Percentiles rank a stretch among this genome's conserved stretches.
These are phyloP conservation scores for Sipha maydis DNA, from an alignment of 2,888 invertebrate species.

Conservation along the genomic window DNA sequence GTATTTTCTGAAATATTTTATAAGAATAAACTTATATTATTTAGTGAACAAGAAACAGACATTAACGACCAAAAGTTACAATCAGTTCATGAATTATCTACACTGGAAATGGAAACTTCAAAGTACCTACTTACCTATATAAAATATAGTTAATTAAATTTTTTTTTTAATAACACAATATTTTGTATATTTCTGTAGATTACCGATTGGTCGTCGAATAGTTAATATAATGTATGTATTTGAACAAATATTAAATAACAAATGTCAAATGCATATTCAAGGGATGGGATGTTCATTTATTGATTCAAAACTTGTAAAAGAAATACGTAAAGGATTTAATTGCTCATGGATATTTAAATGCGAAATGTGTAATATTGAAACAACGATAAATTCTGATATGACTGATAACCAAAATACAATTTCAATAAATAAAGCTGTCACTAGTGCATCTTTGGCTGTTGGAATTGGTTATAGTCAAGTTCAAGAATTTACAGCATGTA, in stretches of 20 bases:
- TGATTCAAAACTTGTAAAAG: slow-evolving; percentile 5
- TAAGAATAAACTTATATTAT: too few relatives aligned
- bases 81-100: slow-evolving; percentile 9
- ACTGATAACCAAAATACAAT: neutral
- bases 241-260: neutral
- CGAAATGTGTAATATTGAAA: too few relatives aligned
- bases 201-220: slow-evolving; percentile 4
- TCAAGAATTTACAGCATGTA: slow-evolving; percentile 13
- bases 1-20: too few relatives aligned
- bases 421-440: slow-evolving; percentile 20
- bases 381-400: slow-evolving; percentile 14
- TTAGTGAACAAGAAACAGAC: slow-evolving; percentile 11
- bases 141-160: too few relatives aligned
- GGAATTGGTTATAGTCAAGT: slow-evolving; percentile 29
- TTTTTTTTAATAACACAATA: too few relatives aligned
- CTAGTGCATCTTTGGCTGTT: slow-evolving; percentile 18
- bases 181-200: neutral
- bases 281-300: neutral
- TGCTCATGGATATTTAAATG: slow-evolving; percentile 29
- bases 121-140: neutral
- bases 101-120: slow-evolving; percentile 9
- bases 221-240: slow-evolving; percentile 13
- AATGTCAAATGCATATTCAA: neutral
- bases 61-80: neutral
- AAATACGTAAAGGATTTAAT: too few relatives aligned